Evolutionary conservation across 2,888 invertebrate genomes (phyloP).

Genomic region (Agriopis marginaria): DNA sequence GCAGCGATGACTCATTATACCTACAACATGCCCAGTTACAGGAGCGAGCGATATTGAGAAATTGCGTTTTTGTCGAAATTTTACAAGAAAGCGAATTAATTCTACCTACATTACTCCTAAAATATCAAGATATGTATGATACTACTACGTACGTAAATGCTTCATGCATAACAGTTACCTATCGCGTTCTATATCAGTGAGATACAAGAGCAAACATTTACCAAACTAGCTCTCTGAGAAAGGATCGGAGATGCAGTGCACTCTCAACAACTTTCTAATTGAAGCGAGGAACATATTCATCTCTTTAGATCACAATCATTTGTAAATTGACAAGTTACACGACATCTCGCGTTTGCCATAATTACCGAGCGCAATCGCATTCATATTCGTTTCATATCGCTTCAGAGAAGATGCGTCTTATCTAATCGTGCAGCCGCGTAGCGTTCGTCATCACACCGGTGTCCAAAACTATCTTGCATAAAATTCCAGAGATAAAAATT

Average conservation of each 20-base stretch:
- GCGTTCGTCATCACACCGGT: slow-evolving; percentile 7
- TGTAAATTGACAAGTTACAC: background rate
- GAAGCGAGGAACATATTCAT: background rate
- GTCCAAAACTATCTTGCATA: slow-evolving; percentile 29
- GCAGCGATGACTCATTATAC: slow-evolving; percentile 29
- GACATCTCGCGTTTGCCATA: slow-evolving; percentile 2
- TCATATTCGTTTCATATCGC: background rate
- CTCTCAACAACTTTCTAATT: background rate
- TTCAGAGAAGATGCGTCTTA: background rate
- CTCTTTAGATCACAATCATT: background rate
- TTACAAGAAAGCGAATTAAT: background rate
- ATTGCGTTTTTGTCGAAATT: background rate
- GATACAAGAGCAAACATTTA: slow-evolving; percentile 9
- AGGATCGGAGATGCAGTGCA: background rate
- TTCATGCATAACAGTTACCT: slow-evolving; percentile 10
- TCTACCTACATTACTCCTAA: background rate
- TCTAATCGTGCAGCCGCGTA: background rate
- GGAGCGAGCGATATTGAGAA: too few species aligned
- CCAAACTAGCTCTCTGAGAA: background rate
- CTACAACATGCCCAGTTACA: background rate
- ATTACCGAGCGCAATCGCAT: background rate
- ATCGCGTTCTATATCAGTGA: slow-evolving; percentile 17
- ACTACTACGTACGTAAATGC: slow-evolving; percentile 3
- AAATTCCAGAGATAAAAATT: slow-evolving; percentile 41
- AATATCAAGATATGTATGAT: background rate